Evolutionary conservation across 2,888 invertebrate genomes (phyloP), one percentile per base, ranked within the genome.

Genomic region (Zonitis immaculata): DNA sequence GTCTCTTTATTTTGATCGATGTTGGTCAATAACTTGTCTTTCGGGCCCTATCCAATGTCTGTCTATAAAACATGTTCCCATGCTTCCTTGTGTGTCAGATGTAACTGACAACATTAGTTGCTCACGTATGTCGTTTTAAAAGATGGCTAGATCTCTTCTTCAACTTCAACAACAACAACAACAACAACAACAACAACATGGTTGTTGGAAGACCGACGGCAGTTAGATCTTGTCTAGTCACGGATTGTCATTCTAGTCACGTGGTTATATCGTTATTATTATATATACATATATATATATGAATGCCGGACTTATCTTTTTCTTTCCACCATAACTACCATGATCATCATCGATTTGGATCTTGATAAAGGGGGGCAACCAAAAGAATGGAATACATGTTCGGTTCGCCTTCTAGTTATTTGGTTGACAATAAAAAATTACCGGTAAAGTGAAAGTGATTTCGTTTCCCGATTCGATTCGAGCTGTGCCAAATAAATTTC

Each of bases 241-340:
- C 67, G 64, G 59, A 62, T 67, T 67, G 67, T 66, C 65, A 68
- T 68, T 66, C 66, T 47, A 49, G 65, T 69, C 69, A 68, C 68
- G 68, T 66, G 66, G 63, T 63, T 57, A 66, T 66, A 67, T 65
- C 64, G 65, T 66, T 66, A 66, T 65, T 67, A 64, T 64, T 65
- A 43, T 27, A 30, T 22, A 32, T 14, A 18, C 66, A 64, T 52
- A 57, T 58, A 46, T 32, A 12, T 14, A 1, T 22, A 6, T 6
- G n/a, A 32, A n/a, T n/a, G n/a, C 32, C 14, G 35, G 35, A 35
- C 35, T 14, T 16, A 35, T 35, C 16, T 7, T 16, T 16, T 16
- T 16, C 35, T 16, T 16, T 14, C 35, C 16, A 35, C 7, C 9
- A 32, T 14, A 6, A 32, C 12, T 12, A n/a, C 5, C 22, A 4